These are phyloP conservation scores for Sminthurides aquaticus DNA, from an alignment of 2,888 invertebrate genomes.

Conservation along the genomic window DNA sequence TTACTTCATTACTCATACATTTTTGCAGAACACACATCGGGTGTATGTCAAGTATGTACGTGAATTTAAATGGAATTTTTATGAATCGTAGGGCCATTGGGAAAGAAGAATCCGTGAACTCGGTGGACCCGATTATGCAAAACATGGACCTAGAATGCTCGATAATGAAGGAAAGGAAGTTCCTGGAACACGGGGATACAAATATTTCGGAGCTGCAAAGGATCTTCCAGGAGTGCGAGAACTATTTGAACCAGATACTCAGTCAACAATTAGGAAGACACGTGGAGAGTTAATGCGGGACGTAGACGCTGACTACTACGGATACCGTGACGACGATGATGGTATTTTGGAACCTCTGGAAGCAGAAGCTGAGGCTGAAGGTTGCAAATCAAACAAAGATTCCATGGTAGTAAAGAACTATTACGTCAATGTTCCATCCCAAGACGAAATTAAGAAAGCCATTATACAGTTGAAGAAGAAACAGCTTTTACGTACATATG, in stretches of 20 bases:
- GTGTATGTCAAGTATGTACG: too few species aligned
- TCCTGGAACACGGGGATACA: conserved; percentile 95
- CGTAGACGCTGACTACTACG: conserved; percentile 98
- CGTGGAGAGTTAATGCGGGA: conserved; percentile 95
- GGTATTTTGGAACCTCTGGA: conserved; percentile 87
- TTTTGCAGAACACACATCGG: conserved; percentile 49
- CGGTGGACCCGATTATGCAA: conserved; percentile 88
- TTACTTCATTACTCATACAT: too few species aligned
- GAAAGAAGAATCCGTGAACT: conserved; percentile 91
- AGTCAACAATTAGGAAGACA: conserved; percentile 80
- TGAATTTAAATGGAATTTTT: conserved; percentile 45
- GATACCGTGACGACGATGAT: conserved; percentile 97
- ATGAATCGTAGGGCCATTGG: conserved; percentile 68
- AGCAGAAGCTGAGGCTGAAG: conserved; percentile 65
- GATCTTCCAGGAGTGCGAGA: conserved; percentile 97
- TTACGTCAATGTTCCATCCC: conserved; percentile 88
- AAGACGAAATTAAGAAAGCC: conserved; percentile 89
- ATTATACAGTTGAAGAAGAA: conserved; percentile 82
- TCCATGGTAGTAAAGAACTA: conserved; percentile 52
- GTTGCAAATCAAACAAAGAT: conserved; percentile 46
- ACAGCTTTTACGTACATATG: conserved; percentile 80
- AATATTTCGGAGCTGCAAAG: conserved; percentile 97
- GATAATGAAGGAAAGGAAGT: conserved; percentile 93
- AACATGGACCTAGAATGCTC: conserved; percentile 85
- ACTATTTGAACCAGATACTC: conserved; percentile 91